Evolutionary conservation across 2,888 invertebrate genomes (phyloP).

Genomic region (Listrodromus nycthemerus): DNA sequence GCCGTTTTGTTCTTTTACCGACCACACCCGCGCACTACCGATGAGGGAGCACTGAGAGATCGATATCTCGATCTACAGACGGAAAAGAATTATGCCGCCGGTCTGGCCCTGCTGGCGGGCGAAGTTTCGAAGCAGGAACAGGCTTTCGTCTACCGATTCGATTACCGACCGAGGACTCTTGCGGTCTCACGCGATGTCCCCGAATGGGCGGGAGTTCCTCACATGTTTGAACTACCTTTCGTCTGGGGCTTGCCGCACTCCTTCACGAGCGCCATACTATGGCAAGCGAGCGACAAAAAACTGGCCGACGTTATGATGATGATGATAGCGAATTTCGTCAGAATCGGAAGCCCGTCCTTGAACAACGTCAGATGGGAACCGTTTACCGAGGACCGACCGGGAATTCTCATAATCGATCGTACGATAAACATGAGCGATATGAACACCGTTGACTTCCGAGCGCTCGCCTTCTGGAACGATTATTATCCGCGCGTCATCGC

Average conservation of each 20-base stretch:
- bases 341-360: slow-evolving; percentile 87
- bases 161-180: slow-evolving; percentile 88
- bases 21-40: slow-evolving; percentile 88
- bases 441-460: slow-evolving; percentile 89
- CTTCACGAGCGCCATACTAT: slow-evolving; percentile 84
- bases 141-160: slow-evolving; percentile 90
- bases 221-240: slow-evolving; percentile 92
- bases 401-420: slow-evolving; percentile 90
- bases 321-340: slow-evolving; percentile 92
- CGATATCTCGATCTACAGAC: slow-evolving; percentile 90
- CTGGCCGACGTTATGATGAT: slow-evolving; percentile 93
- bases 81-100: slow-evolving; percentile 91
- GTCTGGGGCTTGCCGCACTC: slow-evolving; percentile 92
- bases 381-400: slow-evolving; percentile 89
- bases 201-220: slow-evolving; percentile 92
- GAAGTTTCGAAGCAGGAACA: slow-evolving; percentile 87
- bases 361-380: slow-evolving; percentile 91
- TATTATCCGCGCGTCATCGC: slow-evolving; percentile 92
- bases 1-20: slow-evolving; percentile 92
- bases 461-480: slow-evolving; percentile 93
- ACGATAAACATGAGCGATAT: slow-evolving; percentile 91
- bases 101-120: slow-evolving; percentile 89
- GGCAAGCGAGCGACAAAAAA: slow-evolving; percentile 92
- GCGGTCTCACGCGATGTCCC: slow-evolving; percentile 89
- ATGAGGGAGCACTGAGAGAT: slow-evolving; percentile 87